Percentiles rank a stretch among this genome's conserved stretches.
phyloP scores from a whole-genome alignment of 2,797 vertebrate genomes.

The Rhinophrynus dorsalis region DNA sequence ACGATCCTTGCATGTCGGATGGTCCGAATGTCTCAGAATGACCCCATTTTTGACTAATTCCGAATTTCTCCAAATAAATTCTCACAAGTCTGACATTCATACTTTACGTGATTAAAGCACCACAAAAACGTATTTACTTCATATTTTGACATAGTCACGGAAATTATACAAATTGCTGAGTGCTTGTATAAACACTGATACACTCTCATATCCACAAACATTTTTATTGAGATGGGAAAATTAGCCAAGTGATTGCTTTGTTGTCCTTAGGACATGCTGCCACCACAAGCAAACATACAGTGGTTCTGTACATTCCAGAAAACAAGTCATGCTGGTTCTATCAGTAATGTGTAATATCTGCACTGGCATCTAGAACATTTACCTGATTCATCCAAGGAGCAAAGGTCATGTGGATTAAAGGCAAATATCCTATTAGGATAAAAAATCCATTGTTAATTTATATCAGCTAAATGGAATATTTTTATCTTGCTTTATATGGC shows the following conservation, averaged over 20 bases:
- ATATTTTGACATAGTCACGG: no score
- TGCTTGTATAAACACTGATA: background rate
- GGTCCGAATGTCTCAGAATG: no score
- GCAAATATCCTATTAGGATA: background rate
- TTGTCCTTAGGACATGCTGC: constrained; percentile 23
- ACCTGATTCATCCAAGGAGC: background rate
- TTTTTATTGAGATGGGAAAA: background rate
- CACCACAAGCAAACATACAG: constrained; percentile 32
- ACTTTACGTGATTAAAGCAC: no score
- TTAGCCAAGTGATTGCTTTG: background rate
- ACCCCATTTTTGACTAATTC: no score
- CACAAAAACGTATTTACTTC: no score
- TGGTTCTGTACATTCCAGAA: constrained; percentile 35
- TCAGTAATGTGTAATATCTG: constrained; percentile 22
- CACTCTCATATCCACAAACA: background rate
- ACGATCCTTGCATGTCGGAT: no score
- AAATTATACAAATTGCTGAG: no score
- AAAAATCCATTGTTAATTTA: background rate
- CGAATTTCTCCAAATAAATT: no score
- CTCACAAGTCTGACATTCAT: no score
- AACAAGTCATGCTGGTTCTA: constrained; percentile 31
- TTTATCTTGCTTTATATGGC: no score
- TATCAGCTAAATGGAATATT: no score
- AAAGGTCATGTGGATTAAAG: constrained; percentile 19
- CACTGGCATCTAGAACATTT: background rate